A percentile compares a stretch with the other conserved stretches of the same genome.
These are phyloP conservation scores for Oikopleura vanhoeffeni DNA, from an alignment of 23 tunicate species.

Conservation along the genomic window DNA sequence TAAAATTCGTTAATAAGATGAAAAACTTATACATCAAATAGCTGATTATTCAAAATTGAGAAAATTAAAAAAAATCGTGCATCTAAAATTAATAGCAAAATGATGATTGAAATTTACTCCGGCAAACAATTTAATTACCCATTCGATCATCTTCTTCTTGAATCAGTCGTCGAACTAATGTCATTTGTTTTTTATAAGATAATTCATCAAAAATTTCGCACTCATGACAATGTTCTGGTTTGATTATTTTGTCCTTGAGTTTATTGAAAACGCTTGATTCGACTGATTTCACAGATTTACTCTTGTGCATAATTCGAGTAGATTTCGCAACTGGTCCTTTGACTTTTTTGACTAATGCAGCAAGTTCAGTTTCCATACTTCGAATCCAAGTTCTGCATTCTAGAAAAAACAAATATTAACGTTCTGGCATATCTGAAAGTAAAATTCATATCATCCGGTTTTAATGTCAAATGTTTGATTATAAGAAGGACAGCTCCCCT, in stretches of 20 bases:
- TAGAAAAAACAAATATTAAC: no score
- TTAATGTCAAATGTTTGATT: no score
- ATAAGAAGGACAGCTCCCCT: no score
- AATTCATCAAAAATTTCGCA: not conserved
- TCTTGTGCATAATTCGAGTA: not conserved
- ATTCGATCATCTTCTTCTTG: not conserved
- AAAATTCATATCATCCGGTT: no score
- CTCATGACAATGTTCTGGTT: not conserved
- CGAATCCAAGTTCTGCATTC: not conserved
- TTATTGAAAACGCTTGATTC: not conserved
- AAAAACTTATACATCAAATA: no score
- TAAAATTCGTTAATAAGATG: no score
- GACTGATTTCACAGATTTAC: not conserved
- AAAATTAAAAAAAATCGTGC: no score
- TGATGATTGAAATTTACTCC: no score
- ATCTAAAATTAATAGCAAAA: no score
- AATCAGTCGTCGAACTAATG: not conserved
- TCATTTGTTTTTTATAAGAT: not conserved
- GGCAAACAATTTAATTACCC: no score
- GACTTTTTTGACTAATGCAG: not conserved
- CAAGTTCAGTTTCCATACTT: not conserved
- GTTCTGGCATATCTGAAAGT: no score
- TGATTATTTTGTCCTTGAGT: not conserved
- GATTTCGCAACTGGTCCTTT: not conserved
- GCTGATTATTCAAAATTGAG: no score